phyloP scores from a whole-genome alignment of 2,113 vertebrate species.

The Cyprichromis sp. region DNA sequence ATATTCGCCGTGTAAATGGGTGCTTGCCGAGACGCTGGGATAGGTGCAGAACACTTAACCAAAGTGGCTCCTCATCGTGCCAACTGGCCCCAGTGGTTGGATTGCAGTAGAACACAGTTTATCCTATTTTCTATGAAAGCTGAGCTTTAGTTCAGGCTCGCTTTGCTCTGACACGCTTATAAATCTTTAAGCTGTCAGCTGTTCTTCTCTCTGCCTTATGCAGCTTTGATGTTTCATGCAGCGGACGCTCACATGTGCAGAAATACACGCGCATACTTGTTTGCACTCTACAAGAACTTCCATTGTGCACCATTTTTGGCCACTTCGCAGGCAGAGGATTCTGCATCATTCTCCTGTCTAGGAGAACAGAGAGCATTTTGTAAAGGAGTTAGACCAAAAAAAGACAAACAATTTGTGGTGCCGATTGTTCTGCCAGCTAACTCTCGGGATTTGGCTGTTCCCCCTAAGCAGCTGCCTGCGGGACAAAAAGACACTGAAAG shows the following conservation, averaged over 20 bases:
- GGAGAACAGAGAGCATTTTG: slow-evolving; percentile 37
- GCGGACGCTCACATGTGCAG: not conserved
- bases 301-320: slow-evolving; percentile 2
- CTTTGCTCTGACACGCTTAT: slow-evolving; percentile 18
- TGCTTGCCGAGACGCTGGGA: not conserved
- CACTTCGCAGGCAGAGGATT: not conserved
- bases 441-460: slow-evolving; percentile 34
- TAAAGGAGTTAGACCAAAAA: not conserved
- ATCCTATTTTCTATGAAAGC: slow-evolving; percentile 37
- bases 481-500: slow-evolving; percentile 39
- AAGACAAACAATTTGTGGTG: slow-evolving; percentile 38
- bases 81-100: slow-evolving; percentile 12
- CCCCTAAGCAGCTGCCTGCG: slow-evolving; percentile 22
- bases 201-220: slow-evolving; percentile 34
- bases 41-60: not conserved
- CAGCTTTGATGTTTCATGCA: slow-evolving; percentile 53
- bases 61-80: slow-evolving; percentile 5
- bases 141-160: slow-evolving; percentile 11
- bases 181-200: slow-evolving; percentile 57
- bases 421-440: slow-evolving; percentile 37
- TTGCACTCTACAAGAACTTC: not conserved
- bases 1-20: not conserved
- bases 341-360: not conserved
- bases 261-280: not conserved
- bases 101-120: slow-evolving; percentile 11